Evolutionary conservation across 2,888 invertebrate species (phyloP).

Genomic region (Physocephala rufipes): DNA sequence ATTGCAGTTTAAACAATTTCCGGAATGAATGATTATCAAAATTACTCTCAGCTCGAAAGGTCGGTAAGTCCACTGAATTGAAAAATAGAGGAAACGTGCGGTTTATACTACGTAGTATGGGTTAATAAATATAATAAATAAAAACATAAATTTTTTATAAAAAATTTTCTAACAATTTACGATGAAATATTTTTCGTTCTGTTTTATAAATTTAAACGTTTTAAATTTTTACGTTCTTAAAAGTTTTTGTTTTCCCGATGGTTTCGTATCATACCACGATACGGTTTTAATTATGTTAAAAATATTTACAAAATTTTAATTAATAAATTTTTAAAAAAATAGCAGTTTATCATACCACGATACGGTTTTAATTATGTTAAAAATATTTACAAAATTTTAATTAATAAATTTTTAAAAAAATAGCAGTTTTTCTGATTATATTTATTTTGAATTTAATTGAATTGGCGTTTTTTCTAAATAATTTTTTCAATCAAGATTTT

Average conservation of each 20-base stretch:
- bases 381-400: no score
- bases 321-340: no score
- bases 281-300: no score
- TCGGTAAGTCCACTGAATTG: constrained; percentile 50
- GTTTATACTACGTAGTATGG: background rate
- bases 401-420: no score
- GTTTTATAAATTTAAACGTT: constrained; percentile 3
- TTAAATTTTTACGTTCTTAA: background rate
- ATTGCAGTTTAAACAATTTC: background rate
- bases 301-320: no score
- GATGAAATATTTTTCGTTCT: background rate
- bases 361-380: no score
- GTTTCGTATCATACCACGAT: no score
- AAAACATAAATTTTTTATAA: background rate
- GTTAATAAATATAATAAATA: background rate
- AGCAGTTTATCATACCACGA: no score
- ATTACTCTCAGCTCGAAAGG: constrained; percentile 60
- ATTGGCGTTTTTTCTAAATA: no score
- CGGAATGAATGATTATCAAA: constrained; percentile 50
- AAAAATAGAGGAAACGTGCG: background rate
- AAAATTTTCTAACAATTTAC: background rate
- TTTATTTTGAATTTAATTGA: no score
- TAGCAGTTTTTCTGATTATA: no score
- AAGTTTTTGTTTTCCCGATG: background rate
- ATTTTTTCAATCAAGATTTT: no score